phyloP scores from a whole-genome alignment of 1,140 invertebrate genomes.

The Diuraphis noxia region DNA sequence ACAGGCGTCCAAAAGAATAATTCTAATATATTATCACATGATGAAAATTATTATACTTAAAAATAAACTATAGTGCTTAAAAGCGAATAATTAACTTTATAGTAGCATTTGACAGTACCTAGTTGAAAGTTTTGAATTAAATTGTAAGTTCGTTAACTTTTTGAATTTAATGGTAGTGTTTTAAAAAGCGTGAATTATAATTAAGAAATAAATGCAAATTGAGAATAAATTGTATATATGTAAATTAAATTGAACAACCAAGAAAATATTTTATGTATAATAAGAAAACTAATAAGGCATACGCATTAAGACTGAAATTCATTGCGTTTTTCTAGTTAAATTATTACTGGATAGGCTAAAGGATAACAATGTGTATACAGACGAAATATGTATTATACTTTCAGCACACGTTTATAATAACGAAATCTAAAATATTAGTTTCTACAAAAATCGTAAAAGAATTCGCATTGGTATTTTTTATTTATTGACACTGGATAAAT shows the following conservation, averaged over 20 bases:
- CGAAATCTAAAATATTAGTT: neutral
- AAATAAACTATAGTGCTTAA: neutral
- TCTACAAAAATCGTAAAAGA: neutral
- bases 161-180: neutral
- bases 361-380: too few relatives aligned
- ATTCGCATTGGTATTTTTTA: neutral
- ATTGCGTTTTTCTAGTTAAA: neutral
- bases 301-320: neutral
- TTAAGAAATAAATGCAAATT: slow-evolving; percentile 11
- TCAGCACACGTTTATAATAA: neutral
- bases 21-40: neutral
- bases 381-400: neutral
- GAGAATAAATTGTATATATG: neutral
- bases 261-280: neutral
- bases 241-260: neutral
- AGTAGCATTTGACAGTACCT: neutral
- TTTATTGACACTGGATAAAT: neutral
- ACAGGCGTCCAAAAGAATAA: neutral
- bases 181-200: neutral
- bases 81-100: neutral
- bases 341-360: too few relatives aligned
- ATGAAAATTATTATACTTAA: neutral
- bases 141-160: neutral
- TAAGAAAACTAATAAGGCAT: neutral
- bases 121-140: neutral